Base-by-base conservation (phyloP, 2,888 invertebrate genomes). In the Cheilosia impressa region DNA sequence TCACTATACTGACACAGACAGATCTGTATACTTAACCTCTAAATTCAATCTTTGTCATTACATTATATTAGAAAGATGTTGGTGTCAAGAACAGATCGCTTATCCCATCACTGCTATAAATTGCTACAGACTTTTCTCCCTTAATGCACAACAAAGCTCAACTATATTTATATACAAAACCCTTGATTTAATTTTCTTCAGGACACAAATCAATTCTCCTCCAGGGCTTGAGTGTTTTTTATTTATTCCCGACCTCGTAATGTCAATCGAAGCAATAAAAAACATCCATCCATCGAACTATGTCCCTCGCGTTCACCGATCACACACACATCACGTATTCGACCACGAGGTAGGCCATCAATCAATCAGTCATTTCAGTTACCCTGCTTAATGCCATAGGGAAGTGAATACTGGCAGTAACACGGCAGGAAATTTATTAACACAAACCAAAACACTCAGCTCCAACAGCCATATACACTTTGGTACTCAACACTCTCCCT, bases 211-310 rank as follows among this genome's bases (percentile, higher is more conserved):
- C 63, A 81, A 71, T 81, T 80, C 75, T 19, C 24, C 45, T 63
- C 22, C 22, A 66, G 66, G 43, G 77, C 55, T 62, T 62, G 47
- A 22, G 60, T 72, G 52, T 13, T 52, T 38, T 10, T 2, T 34
- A 0, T 55, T 72, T 65, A 66, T 60, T 34, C 62, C 53, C n/a
- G 71, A 65, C 60, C 65, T 66, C 60, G 72, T 66, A 66, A 77
- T 82, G 82, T 78, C 77, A 77, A 66, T 68, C 68, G 78, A 57
- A 72, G 60, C 66, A 73, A 83, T 79, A 83, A 79, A 76, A 79
- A 50, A 15, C 45, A 50, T 47, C 22, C 50, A 34, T 52, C 22
- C 52, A 57, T 63, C 31, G 27, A 41, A 43, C n/a, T 34, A 6
- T n/a, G 19, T 50, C 10, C 22, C 52, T 10, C 22, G 19, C 58